Evolutionary conservation across 1,140 invertebrate species (phyloP), one percentile per base, ranked within the genome.

Genomic region (Gryllus bimaculatus): DNA sequence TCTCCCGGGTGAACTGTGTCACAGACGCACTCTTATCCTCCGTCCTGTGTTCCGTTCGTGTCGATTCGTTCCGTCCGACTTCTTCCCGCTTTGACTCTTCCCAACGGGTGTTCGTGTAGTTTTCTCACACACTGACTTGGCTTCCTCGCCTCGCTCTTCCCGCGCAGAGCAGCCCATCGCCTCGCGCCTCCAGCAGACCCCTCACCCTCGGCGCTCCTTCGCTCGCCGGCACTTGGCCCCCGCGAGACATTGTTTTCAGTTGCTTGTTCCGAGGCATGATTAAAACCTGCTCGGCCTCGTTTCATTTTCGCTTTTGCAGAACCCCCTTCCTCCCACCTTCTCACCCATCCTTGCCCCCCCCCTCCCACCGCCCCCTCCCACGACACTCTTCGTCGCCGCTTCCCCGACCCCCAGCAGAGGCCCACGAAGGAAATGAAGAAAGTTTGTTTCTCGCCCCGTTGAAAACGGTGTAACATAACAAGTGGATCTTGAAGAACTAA

Each of bases 401-500:
- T n/a, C 7, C 54, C 54, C 54, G 10, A 8, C 15, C 15, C 54
- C 54, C 10, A 7, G 18, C 54, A 18, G 10, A 66, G 54, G 10
- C 18, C 18, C 10, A 18, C 10, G 54, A 66, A 66, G 54, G 54
- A 66, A 66, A 66, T 66, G 54, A 66, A 66, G 54, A 66, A 66
- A 66, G 54, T 66, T 66, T 66, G 54, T 66, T 66, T 66, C 54
- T 66, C 54, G 54, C 54, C 26, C 26, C 54, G 54, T 66, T 66
- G 54, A 66, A 66, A 66, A 66, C 18, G 54, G 54, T 66, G 54
- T 66, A 66, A 66, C 54, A 66, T 66, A 66, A 66, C 54, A 66
- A 66, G 54, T 66, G 54, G 54, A 66, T 66, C 54, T 66, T 66
- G 54, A 66, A 66, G 54, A 66, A 66, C 54, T 66, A 66, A 66